Percentiles rank a stretch among this genome's conserved stretches.
Conservation (phyloP, 1,140 invertebrate genomes). For the Pseudomyrmex concolor region DNA sequence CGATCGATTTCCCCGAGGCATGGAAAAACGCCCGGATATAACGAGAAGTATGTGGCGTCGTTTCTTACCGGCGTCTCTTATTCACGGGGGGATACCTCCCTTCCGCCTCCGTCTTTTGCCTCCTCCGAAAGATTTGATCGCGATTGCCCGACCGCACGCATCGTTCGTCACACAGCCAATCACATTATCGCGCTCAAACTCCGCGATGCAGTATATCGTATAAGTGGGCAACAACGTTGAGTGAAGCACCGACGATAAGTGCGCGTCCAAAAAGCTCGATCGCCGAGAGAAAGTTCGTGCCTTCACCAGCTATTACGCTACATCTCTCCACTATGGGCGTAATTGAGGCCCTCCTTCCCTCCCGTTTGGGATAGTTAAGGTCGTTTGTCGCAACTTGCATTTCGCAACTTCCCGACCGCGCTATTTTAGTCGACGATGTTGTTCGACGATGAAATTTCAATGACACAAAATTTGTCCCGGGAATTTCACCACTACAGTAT, state of each 20-base stretch:
- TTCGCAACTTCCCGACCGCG: slow-evolving; percentile 13
- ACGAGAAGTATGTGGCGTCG: slow-evolving; percentile 56
- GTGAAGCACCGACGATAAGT: slow-evolving; percentile 19
- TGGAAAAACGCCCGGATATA: slow-evolving; percentile 56
- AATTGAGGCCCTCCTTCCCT: not conserved
- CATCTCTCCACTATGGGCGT: not conserved
- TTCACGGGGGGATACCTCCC: slow-evolving; percentile 21
- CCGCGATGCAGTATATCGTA: not conserved
- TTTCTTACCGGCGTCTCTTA: slow-evolving; percentile 41
- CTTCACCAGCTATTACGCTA: slow-evolving; percentile 21
- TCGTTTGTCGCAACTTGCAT: not conserved
- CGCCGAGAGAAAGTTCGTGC: not conserved
- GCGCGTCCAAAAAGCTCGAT: not conserved
- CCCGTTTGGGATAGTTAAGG: slow-evolving; percentile 4
- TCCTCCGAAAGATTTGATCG: slow-evolving; percentile 29
- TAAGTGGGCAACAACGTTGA: slow-evolving; percentile 17
- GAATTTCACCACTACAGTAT: not conserved
- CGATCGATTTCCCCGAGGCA: slow-evolving; percentile 54
- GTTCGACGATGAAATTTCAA: slow-evolving; percentile 21
- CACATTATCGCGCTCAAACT: slow-evolving; percentile 25
- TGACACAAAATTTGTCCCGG: not conserved
- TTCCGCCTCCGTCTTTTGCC: slow-evolving; percentile 13
- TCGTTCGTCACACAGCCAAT: slow-evolving; percentile 54
- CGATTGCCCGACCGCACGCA: slow-evolving; percentile 34
- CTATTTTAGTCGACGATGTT: not conserved